A percentile compares a stretch with the other conserved stretches of the same genome.
These are phyloP conservation scores for Meles meles DNA, from an alignment of 2,113 vertebrate genomes.

Conservation along the genomic window DNA sequence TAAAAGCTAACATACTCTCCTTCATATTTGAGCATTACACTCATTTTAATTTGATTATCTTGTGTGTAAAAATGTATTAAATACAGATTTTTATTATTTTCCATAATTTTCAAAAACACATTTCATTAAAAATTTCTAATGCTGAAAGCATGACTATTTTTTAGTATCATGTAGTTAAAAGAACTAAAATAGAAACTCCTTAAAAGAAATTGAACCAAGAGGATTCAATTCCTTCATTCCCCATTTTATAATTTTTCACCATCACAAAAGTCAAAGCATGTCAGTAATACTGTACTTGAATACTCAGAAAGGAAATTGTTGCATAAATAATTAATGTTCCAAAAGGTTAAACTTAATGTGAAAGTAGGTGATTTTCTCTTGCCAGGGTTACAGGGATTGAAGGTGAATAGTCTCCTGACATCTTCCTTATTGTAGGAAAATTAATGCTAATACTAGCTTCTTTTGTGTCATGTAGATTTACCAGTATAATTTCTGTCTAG, in stretches of 20 bases:
- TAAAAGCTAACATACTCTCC: background rate
- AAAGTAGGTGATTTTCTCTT: constrained; percentile 59
- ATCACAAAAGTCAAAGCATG: constrained; percentile 43
- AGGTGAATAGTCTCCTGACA: constrained; percentile 19
- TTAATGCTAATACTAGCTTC: background rate
- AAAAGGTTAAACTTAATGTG: constrained; percentile 70
- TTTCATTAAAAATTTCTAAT: constrained; percentile 30
- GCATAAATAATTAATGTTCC: constrained; percentile 66
- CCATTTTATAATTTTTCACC: constrained; percentile 34
- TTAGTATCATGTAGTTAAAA: background rate
- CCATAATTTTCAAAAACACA: background rate
- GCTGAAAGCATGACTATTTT: background rate
- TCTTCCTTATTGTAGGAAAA: background rate
- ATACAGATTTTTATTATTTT: background rate
- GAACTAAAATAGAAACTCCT: background rate
- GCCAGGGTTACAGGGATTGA: background rate
- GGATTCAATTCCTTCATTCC: background rate
- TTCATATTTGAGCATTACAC: background rate
- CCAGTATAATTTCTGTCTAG: background rate
- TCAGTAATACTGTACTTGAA: constrained; percentile 29
- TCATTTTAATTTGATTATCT: constrained; percentile 15
- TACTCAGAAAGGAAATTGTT: constrained; percentile 58
- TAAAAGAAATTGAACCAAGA: background rate
- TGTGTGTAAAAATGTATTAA: background rate
- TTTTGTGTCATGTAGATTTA: background rate